A percentile compares a stretch with the other conserved stretches of the same genome.
These are phyloP conservation scores for Halcyon malimbica DNA, from an alignment of 2,113 vertebrate species.

Conservation along the genomic window DNA sequence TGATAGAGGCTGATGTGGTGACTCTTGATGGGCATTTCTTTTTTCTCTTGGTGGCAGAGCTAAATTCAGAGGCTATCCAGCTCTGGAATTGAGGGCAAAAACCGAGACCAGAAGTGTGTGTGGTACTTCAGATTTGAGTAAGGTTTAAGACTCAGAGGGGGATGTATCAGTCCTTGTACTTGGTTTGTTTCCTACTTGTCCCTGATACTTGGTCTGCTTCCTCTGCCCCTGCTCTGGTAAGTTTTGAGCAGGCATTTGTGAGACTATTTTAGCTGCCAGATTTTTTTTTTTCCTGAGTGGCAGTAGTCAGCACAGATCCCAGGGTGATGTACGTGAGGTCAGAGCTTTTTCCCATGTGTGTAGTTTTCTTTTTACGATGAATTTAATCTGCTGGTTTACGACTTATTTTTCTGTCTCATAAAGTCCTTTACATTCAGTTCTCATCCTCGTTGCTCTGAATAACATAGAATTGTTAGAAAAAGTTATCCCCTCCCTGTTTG, in stretches of 20 bases:
- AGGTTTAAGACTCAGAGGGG: background rate
- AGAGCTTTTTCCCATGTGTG: background rate
- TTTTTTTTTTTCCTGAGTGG: background rate
- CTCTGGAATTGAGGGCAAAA: background rate
- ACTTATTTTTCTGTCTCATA: background rate
- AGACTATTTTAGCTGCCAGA: fast-evolving
- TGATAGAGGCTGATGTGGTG: background rate
- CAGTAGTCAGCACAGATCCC: background rate
- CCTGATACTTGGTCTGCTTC: background rate
- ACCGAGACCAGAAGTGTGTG: background rate
- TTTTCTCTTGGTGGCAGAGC: background rate
- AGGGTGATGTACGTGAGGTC: background rate
- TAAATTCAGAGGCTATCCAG: background rate
- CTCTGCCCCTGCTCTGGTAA: fast-evolving
- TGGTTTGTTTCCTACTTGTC: fast-evolving
- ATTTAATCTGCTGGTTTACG: background rate
- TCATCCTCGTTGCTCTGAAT: background rate
- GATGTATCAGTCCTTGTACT: background rate
- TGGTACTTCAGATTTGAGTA: background rate
- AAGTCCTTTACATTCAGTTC: background rate
- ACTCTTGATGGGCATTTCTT: fast-evolving
- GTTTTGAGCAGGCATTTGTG: background rate
- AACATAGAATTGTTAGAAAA: background rate
- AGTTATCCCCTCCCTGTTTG: background rate
- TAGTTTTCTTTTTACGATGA: background rate